Conservation (phyloP, 2,113 vertebrate species). For the Ahaetulla prasina region DNA sequence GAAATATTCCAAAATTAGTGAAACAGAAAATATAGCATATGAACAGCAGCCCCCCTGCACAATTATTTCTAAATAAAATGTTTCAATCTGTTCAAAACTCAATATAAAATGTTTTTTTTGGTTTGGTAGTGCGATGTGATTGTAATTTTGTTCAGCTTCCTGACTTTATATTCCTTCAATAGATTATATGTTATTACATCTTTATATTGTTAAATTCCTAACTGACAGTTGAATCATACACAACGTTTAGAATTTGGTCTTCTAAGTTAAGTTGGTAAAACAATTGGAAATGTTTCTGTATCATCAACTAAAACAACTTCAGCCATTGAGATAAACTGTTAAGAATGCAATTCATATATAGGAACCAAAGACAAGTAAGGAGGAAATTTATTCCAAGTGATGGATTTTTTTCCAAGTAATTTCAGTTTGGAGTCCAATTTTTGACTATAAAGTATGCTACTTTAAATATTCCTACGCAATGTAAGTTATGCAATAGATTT, state of each 20-base stretch:
- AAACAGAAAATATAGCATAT: not conserved
- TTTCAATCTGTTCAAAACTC: not conserved
- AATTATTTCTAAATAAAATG: not conserved
- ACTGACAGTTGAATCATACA: not conserved
- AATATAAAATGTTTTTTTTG: not conserved
- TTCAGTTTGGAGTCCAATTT: not conserved
- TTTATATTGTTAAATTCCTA: not conserved
- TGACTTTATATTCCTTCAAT: not conserved
- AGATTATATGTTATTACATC: not conserved
- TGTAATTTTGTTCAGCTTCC: not conserved
- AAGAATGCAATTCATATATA: not conserved
- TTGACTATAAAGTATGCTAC: not conserved
- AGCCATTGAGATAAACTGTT: not conserved
- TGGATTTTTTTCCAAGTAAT: not conserved
- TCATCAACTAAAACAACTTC: not conserved
- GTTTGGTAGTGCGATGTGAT: not conserved
- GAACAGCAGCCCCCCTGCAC: not conserved
- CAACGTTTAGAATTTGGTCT: not conserved
- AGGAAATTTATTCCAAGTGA: not conserved
- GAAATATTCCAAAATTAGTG: not conserved
- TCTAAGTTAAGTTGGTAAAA: not conserved
- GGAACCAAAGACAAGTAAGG: not conserved
- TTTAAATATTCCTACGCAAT: not conserved
- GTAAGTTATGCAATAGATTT: not conserved
- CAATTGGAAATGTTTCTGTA: not conserved